phyloP scores from a whole-genome alignment of 2,888 invertebrate genomes.

The Chalcis sispes region DNA sequence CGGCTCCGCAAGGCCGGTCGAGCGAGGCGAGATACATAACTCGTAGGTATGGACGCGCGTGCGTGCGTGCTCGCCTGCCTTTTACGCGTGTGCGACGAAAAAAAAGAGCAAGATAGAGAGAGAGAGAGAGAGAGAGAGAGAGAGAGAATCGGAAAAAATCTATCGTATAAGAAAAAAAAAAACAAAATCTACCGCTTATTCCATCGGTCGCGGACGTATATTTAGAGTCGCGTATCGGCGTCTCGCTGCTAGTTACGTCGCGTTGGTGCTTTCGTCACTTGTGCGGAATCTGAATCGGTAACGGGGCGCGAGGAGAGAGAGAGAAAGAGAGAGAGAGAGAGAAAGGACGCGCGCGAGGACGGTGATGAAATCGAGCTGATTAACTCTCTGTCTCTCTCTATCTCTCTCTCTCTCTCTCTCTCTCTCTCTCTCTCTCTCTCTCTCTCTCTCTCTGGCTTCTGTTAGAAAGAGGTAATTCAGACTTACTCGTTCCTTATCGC shows the following conservation, averaged over 20 bases:
- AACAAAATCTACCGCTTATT: slow-evolving; percentile 9
- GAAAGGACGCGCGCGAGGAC: background rate
- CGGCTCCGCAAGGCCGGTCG: slow-evolving; percentile 47
- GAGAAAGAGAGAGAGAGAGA: no score
- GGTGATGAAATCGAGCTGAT: slow-evolving; percentile 36
- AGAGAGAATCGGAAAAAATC: slow-evolving; percentile 17
- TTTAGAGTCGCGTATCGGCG: background rate
- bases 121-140: slow-evolving; percentile 15
- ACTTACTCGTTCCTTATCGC: slow-evolving; percentile 12
- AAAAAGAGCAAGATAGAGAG: slow-evolving; percentile 18
- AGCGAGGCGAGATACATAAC: background rate
- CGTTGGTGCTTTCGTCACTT: slow-evolving; percentile 42
- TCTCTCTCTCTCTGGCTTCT: no score
- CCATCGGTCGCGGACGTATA: background rate
- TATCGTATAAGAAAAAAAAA: background rate
- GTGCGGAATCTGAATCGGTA: slow-evolving; percentile 23
- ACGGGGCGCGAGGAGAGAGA: background rate
- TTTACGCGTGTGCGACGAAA: slow-evolving; percentile 21
- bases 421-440: no score
- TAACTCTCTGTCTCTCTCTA: no score
- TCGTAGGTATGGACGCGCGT: background rate
- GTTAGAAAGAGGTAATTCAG: no score
- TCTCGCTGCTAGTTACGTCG: no score
- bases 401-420: no score
- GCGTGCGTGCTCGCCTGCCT: slow-evolving; percentile 26